Percentiles rank a stretch among this genome's conserved stretches.
phyloP scores from a whole-genome alignment of 2,888 invertebrate species.

The Sphaeridia pumilis region DNA sequence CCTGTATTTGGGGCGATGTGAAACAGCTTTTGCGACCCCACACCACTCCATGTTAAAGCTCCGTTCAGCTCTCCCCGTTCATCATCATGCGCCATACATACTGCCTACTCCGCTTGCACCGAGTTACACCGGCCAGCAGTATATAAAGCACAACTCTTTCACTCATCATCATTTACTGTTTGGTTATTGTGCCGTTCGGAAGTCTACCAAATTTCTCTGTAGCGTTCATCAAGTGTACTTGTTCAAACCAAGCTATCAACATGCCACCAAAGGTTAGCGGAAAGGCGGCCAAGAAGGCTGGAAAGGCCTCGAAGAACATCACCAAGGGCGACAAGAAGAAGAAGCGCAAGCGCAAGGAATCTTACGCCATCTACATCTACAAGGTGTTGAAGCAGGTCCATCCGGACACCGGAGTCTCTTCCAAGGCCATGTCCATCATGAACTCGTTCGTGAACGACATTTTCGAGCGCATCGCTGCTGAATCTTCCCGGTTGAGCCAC shows the following conservation, averaged over 20 bases:
- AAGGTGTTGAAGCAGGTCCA: conserved; percentile 53
- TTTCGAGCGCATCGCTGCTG: conserved; percentile 43
- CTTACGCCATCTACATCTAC: conserved; percentile 44
- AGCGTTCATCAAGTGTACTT: not conserved
- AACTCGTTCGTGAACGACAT: conserved; percentile 46
- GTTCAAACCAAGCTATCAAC: conserved; percentile 36
- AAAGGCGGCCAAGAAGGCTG: conserved; percentile 36
- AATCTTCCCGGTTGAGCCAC: conserved; percentile 40
- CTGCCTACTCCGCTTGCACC: too few species aligned
- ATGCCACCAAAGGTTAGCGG: conserved; percentile 25
- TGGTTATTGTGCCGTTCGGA: not conserved
- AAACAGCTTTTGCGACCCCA: too few species aligned
- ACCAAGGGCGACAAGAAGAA: conserved; percentile 50
- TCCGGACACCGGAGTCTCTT: conserved; percentile 54
- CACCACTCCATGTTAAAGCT: too few species aligned
- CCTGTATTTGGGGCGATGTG: too few species aligned
- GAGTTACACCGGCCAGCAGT: too few species aligned
- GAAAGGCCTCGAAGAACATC: conserved; percentile 49
- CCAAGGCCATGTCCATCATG: conserved; percentile 56
- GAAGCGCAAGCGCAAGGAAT: conserved; percentile 38
- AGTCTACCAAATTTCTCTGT: not conserved
- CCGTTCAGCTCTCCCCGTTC: too few species aligned
- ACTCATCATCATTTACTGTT: not conserved
- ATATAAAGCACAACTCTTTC: not conserved
- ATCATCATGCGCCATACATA: too few species aligned